A percentile compares a stretch with the other conserved stretches of the same genome.
These are phyloP conservation scores for Papilio polytes DNA, from an alignment of 1,140 invertebrate genomes.

Conservation along the genomic window DNA sequence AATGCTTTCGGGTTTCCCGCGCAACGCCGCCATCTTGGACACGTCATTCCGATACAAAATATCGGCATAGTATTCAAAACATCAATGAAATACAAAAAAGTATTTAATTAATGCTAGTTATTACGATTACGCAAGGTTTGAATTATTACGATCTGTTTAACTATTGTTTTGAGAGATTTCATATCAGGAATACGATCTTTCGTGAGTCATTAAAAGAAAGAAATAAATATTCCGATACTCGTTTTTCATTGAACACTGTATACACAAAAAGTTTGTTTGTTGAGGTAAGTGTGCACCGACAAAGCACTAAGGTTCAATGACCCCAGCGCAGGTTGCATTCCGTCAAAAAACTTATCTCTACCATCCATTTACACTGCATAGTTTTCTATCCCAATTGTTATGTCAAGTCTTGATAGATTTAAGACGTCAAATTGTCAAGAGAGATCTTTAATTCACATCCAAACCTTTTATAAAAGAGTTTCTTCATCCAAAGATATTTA, in stretches of 20 bases:
- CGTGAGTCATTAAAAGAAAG: too few species aligned
- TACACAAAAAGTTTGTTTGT: constrained; percentile 1
- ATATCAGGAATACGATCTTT: too few species aligned
- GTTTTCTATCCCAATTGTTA: constrained; percentile 51
- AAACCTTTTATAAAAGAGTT: background rate
- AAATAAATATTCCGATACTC: constrained; percentile 1
- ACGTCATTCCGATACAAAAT: too few species aligned
- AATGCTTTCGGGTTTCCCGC: too few species aligned
- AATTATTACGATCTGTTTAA: too few species aligned
- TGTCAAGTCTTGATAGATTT: constrained; percentile 50
- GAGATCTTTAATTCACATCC: background rate
- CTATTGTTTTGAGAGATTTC: too few species aligned
- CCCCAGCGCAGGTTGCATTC: constrained; percentile 54
- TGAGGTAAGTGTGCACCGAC: background rate
- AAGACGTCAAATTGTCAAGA: background rate
- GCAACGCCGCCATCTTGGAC: too few species aligned
- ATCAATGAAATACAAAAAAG: too few species aligned
- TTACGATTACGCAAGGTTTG: too few species aligned
- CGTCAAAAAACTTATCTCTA: constrained; percentile 47
- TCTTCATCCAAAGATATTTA: background rate
- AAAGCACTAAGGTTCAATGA: constrained; percentile 55
- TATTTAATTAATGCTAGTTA: too few species aligned
- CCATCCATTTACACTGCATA: constrained; percentile 43
- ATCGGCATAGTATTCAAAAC: too few species aligned
- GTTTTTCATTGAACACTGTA: background rate